phyloP scores from a whole-genome alignment of 2,113 vertebrate species.

The Lathamus discolor region DNA sequence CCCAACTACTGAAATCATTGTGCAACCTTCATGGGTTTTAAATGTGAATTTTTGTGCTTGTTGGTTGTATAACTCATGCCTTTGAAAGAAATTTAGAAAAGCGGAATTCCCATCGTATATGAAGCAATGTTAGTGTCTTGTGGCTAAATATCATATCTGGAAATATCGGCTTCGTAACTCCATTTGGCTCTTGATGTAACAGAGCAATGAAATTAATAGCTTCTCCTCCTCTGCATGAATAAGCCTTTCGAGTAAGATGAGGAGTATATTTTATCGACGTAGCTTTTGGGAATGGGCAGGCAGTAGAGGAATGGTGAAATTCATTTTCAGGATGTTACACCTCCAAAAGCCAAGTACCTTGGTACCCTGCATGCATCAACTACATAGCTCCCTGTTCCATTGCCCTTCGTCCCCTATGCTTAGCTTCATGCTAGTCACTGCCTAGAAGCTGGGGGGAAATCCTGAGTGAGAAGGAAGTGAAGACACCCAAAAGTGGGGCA shows the following conservation, averaged over 20 bases:
- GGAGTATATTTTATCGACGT: neutral
- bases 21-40: neutral
- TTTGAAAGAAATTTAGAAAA: neutral
- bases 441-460: neutral
- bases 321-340: neutral
- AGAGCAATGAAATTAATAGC: neutral
- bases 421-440: neutral
- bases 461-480: neutral
- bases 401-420: neutral
- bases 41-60: neutral
- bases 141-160: neutral
- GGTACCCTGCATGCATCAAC: neutral
- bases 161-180: neutral
- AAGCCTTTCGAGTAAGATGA: neutral
- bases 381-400: rapidly evolving
- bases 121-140: neutral
- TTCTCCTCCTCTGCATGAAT: neutral
- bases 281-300: neutral
- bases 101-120: neutral
- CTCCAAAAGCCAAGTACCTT: neutral
- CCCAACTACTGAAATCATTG: neutral
- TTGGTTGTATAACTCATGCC: neutral
- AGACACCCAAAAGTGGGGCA: neutral
- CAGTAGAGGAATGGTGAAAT: neutral
- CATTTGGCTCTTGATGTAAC: neutral